phyloP scores from a whole-genome alignment of 1,140 invertebrate genomes.

The Vanessa atalanta region DNA sequence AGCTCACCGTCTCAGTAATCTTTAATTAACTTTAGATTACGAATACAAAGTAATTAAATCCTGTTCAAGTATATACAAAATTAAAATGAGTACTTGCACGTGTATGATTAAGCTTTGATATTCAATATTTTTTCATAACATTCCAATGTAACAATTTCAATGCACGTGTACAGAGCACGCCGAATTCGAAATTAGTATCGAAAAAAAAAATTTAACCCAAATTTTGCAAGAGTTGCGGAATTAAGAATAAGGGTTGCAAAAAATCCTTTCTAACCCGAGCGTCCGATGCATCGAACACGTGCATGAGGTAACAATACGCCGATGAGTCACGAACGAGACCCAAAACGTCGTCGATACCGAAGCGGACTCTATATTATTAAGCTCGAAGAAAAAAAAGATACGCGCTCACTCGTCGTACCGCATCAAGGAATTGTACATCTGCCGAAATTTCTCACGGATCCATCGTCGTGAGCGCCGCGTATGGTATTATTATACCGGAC shows the following conservation, averaged over 20 bases:
- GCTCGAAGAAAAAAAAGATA: slow-evolving; percentile 66
- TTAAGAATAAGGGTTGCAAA: slow-evolving; percentile 76
- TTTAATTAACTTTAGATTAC: neutral
- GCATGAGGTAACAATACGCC: slow-evolving; percentile 70
- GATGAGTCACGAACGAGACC: slow-evolving; percentile 70
- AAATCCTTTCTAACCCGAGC: slow-evolving; percentile 76
- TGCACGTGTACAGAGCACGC: slow-evolving; percentile 64
- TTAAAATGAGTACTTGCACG: slow-evolving; percentile 4
- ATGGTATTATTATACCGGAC: slow-evolving; percentile 75
- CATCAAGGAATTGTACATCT: slow-evolving; percentile 80
- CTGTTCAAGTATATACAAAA: neutral
- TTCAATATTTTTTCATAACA: slow-evolving; percentile 25
- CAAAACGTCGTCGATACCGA: slow-evolving; percentile 60
- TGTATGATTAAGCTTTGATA: slow-evolving; percentile 23
- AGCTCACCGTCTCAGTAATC: slow-evolving; percentile 5
- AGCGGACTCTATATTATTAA: slow-evolving; percentile 70
- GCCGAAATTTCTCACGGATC: slow-evolving; percentile 79
- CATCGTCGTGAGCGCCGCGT: slow-evolving; percentile 52
- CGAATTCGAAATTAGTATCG: slow-evolving; percentile 48
- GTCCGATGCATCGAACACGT: slow-evolving; percentile 72
- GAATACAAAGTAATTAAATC: slow-evolving; percentile 14
- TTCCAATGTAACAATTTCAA: slow-evolving; percentile 47
- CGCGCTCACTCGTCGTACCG: slow-evolving; percentile 69
- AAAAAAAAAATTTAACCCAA: slow-evolving; percentile 70
- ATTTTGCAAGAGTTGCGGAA: slow-evolving; percentile 80